Conservation (phyloP, 1,140 invertebrate genomes). For the Dendrolimus punctatus region DNA sequence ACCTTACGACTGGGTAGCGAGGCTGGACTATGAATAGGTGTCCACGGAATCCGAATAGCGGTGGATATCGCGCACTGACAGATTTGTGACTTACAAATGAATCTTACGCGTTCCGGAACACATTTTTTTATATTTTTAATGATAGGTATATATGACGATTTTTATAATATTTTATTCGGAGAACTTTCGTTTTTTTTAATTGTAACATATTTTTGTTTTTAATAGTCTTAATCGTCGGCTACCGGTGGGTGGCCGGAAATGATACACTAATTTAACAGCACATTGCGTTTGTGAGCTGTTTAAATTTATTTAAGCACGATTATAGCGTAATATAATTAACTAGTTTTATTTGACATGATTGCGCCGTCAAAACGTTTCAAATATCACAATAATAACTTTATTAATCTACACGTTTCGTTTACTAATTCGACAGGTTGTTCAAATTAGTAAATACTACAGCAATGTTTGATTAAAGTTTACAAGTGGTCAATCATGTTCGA, state of each 20-base stretch:
- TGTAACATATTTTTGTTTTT: conserved; percentile 5
- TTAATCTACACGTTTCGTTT: not conserved
- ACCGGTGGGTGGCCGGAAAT: too few relatives aligned
- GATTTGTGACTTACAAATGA: conserved; percentile 63
- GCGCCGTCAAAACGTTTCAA: conserved; percentile 1
- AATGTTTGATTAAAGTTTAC: too few relatives aligned
- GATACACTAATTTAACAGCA: too few relatives aligned
- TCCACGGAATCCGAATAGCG: conserved; percentile 23
- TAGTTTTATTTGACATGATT: too few relatives aligned
- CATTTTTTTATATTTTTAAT: conserved; percentile 29
- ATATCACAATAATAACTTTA: conserved; percentile 11
- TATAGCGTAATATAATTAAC: too few relatives aligned
- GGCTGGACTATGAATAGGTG: conserved; percentile 48
- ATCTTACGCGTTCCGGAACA: conserved; percentile 42
- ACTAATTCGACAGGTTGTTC: too few relatives aligned
- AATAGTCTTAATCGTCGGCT: too few relatives aligned
- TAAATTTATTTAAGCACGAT: too few relatives aligned
- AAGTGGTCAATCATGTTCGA: too few relatives aligned
- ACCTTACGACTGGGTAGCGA: conserved; percentile 32
- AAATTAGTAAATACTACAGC: too few relatives aligned
- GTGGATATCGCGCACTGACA: conserved; percentile 46
- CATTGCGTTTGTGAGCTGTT: too few relatives aligned
- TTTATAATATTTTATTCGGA: conserved; percentile 2
- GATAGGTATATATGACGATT: conserved; percentile 20
- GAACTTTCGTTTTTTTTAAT: conserved; percentile 3